phyloP scores from a whole-genome alignment of 2,888 invertebrate genomes.

The Anorthoa munda region DNA sequence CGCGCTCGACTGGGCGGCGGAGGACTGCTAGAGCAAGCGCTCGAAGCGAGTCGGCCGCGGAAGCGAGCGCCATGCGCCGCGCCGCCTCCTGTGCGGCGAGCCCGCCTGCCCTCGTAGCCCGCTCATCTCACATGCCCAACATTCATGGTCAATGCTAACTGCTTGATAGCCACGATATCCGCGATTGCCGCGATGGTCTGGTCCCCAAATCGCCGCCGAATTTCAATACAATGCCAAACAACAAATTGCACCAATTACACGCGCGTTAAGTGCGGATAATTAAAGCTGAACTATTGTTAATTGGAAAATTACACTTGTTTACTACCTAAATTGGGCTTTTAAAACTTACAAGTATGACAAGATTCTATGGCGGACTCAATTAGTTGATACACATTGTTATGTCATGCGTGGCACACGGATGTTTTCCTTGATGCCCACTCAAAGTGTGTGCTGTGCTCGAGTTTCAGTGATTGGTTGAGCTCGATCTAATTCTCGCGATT shows the following conservation, averaged over 20 bases:
- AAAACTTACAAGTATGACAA: slow-evolving; percentile 54
- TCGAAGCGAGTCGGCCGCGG: slow-evolving; percentile 65
- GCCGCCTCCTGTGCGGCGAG: slow-evolving; percentile 52
- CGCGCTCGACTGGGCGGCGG: slow-evolving; percentile 80
- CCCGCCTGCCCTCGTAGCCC: slow-evolving; percentile 24
- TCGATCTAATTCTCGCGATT: slow-evolving; percentile 38
- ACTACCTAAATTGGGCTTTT: slow-evolving; percentile 60
- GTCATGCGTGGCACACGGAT: slow-evolving; percentile 13
- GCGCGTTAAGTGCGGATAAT: slow-evolving; percentile 53
- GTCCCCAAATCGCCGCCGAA: slow-evolving; percentile 64
- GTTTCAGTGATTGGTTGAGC: slow-evolving; percentile 39
- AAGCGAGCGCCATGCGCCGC: slow-evolving; percentile 76
- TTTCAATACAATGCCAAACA: slow-evolving; percentile 58
- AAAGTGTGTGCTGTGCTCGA: slow-evolving; percentile 23
- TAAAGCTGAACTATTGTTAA: slow-evolving; percentile 57
- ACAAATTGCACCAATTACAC: slow-evolving; percentile 64
- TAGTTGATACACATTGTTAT: slow-evolving; percentile 44
- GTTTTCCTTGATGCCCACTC: slow-evolving; percentile 47
- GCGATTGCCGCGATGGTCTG: slow-evolving; percentile 65
- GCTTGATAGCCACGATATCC: slow-evolving; percentile 65
- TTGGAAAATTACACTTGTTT: slow-evolving; percentile 65
- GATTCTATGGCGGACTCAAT: slow-evolving; percentile 56
- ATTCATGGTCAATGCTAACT: slow-evolving; percentile 85
- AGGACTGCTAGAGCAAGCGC: slow-evolving; percentile 84
- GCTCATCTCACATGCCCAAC: slow-evolving; percentile 66